Evolutionary conservation across 2,113 vertebrate species (phyloP).

Genomic region (Rhynchomys soricoides): DNA sequence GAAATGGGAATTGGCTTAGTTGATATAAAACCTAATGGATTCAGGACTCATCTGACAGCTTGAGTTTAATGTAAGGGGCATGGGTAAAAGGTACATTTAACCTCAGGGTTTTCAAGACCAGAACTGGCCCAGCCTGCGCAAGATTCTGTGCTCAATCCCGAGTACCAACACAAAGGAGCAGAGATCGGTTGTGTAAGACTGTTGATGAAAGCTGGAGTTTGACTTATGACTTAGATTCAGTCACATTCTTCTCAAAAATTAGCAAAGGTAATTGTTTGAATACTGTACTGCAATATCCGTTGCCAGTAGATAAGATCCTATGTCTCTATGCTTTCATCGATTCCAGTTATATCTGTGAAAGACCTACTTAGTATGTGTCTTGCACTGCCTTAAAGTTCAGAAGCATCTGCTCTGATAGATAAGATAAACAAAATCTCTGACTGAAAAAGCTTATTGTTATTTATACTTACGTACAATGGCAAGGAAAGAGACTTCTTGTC

Average conservation of each 20-base stretch:
- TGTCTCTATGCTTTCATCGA: conserved; percentile 1
- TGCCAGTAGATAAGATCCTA: not conserved
- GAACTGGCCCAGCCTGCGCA: not conserved
- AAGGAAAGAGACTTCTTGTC: not conserved
- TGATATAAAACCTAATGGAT: conserved; percentile 84
- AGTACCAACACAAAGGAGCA: not conserved
- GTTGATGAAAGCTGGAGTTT: conserved; percentile 25
- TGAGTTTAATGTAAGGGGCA: conserved; percentile 31
- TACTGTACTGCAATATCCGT: not conserved
- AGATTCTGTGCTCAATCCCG: not conserved
- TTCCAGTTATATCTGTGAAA: conserved; percentile 33
- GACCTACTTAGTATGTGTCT: not conserved
- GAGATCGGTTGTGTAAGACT: not conserved
- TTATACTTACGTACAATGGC: not conserved
- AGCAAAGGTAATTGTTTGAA: conserved; percentile 43
- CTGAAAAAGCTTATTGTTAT: not conserved
- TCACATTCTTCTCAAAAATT: conserved; percentile 28
- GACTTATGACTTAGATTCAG: not conserved
- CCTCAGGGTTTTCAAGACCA: conserved; percentile 24
- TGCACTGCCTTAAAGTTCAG: conserved; percentile 6
- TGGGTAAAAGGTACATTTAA: not conserved
- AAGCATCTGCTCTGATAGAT: not conserved
- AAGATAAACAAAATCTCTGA: not conserved
- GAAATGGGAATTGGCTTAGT: conserved; percentile 85
- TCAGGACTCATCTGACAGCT: conserved; percentile 20